Evolutionary conservation across 2,888 invertebrate genomes (phyloP).

Genomic region (Diplolepis rosae): DNA sequence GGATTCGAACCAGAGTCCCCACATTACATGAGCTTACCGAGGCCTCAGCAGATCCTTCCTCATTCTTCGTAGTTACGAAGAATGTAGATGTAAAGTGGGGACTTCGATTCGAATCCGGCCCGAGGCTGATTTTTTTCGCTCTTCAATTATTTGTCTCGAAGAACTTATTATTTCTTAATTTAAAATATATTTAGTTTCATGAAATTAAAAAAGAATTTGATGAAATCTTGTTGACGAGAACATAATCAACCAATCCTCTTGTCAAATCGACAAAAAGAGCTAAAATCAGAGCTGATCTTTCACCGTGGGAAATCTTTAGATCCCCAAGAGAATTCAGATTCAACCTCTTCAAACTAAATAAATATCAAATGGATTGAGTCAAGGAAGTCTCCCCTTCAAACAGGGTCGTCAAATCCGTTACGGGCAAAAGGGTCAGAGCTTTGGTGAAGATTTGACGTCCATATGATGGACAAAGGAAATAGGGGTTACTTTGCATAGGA

Average conservation of each 20-base stretch:
- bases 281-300: conserved; percentile 9
- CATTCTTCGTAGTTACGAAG: too few species aligned
- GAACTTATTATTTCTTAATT: too few species aligned
- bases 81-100: too few species aligned
- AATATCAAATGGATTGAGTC: conserved; percentile 54
- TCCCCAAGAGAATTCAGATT: conserved; percentile 35
- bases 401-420: conserved; percentile 23
- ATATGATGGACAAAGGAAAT: conserved; percentile 55
- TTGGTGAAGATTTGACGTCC: conserved; percentile 46
- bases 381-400: conserved; percentile 48
- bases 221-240: neutral
- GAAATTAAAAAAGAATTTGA: neutral
- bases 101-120: too few species aligned
- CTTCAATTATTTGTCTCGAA: too few species aligned
- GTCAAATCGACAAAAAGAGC: neutral
- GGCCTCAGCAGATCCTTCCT: too few species aligned
- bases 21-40: too few species aligned
- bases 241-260: conserved; percentile 13
- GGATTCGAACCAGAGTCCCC: too few species aligned
- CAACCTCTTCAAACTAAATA: conserved; percentile 53
- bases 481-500: conserved; percentile 61
- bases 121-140: too few species aligned
- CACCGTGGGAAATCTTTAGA: conserved; percentile 47
- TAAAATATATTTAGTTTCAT: neutral
- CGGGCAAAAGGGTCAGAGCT: conserved; percentile 50